phyloP scores from a whole-genome alignment of 2,888 invertebrate genomes.

The Incurvaria masculella region DNA sequence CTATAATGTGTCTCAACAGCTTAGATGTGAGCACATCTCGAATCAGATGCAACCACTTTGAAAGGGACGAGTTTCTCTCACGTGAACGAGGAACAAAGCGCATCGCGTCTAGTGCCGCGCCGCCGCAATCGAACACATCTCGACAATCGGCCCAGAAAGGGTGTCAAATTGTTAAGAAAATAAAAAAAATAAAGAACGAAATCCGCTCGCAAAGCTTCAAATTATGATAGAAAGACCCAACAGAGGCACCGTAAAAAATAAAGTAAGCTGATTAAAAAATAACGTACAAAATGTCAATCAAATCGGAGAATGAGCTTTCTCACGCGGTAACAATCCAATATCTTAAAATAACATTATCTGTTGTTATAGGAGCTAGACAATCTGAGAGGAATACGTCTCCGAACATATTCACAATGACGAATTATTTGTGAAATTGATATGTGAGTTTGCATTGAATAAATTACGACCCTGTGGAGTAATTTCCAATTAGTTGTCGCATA shows the following conservation, averaged over 20 bases:
- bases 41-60: too few species aligned
- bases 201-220: slow-evolving; percentile 44
- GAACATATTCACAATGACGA: too few species aligned
- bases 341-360: slow-evolving; percentile 32
- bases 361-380: slow-evolving; percentile 38
- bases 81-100: neutral
- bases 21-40: too few species aligned
- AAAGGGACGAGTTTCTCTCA: too few species aligned
- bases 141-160: neutral
- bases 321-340: slow-evolving; percentile 32
- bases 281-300: neutral
- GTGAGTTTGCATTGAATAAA: too few species aligned
- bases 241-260: neutral
- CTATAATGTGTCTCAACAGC: too few species aligned
- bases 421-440: too few species aligned
- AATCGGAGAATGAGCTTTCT: neutral
- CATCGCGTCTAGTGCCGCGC: neutral
- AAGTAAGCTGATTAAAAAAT: neutral
- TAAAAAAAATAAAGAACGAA: slow-evolving; percentile 17
- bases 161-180: neutral
- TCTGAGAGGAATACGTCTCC: too few species aligned
- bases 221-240: slow-evolving; percentile 14
- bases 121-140: neutral
- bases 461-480: too few species aligned
- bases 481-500: too few species aligned